Evolutionary conservation across 2,888 invertebrate species (phyloP).

Genomic region (Ormyrus labotus): DNA sequence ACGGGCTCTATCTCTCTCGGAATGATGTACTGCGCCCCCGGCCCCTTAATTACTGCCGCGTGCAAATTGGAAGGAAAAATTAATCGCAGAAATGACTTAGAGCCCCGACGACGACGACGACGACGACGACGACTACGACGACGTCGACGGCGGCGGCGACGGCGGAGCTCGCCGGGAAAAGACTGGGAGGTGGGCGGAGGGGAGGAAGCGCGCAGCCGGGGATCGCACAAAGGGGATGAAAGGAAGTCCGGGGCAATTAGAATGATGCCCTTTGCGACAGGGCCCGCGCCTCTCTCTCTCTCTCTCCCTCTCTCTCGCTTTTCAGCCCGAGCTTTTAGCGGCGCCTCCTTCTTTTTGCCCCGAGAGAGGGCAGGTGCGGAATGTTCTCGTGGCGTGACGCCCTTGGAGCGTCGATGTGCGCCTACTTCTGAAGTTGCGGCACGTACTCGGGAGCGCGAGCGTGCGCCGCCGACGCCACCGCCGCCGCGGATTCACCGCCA

Average conservation of each 20-base stretch:
- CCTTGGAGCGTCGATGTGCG: slow-evolving; percentile 28
- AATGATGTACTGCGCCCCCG: slow-evolving; percentile 71
- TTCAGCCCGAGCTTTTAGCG: slow-evolving; percentile 28
- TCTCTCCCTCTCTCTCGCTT: slow-evolving; percentile 1
- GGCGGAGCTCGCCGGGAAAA: slow-evolving; percentile 12
- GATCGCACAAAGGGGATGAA: slow-evolving; percentile 75
- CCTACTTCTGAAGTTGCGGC: not conserved
- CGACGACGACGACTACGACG: slow-evolving; percentile 22
- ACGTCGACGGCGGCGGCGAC: not conserved
- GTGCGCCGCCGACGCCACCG: not conserved
- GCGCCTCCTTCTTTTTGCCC: not conserved
- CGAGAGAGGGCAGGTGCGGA: slow-evolving; percentile 39
- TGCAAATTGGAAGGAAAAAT: slow-evolving; percentile 77
- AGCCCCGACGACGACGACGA: slow-evolving; percentile 60
- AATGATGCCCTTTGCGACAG: slow-evolving; percentile 70
- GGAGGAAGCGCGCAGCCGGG: slow-evolving; percentile 43
- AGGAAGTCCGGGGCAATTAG: slow-evolving; percentile 76
- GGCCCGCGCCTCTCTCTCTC: slow-evolving; percentile 3
- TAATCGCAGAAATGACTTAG: slow-evolving; percentile 77
- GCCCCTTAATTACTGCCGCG: slow-evolving; percentile 76
- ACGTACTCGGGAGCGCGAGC: not conserved
- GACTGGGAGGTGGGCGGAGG: slow-evolving; percentile 55
- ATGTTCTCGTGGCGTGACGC: slow-evolving; percentile 33
- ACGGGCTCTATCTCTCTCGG: slow-evolving; percentile 54
- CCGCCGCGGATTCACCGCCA: slow-evolving; percentile 22